Base-by-base conservation (phyloP, 2,888 invertebrate species). In the Brachycybe producta region DNA sequence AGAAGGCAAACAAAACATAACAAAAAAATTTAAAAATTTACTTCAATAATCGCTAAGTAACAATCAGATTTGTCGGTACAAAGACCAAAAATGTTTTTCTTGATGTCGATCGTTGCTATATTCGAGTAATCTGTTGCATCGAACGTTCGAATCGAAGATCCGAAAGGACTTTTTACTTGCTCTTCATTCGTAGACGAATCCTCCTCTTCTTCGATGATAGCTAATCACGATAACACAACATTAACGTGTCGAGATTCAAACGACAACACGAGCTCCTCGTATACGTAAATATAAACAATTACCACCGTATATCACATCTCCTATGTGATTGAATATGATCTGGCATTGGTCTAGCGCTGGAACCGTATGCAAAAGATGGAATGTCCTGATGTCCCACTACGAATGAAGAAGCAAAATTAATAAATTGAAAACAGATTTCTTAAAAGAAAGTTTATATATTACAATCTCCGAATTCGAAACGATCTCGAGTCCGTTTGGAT, bases 91-190 rank as follows among this genome's bases (percentile, higher is more conserved):
- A 95, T 86, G 60, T 83, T 84, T 55, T 83, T 79, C 64, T 90
- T 90, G 17, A 91, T 86, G 70, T 95, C 94, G 56, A 88, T 81
- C 0, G 94, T 95, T 0, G 92, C 90, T 80, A 95, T 94, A 61
- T 84, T 88, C 23, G 84, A 82, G 67, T 97, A 98, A 68, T 97
- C 92, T 59, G 79, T 79, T 1, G 92, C 83, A 69, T 97, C 95
- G 35, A 97, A 74, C 0, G 94, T 92, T 65, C 92, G 86, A 67
- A 97, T 94, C 57, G 91, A 91, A 30, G 91, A 86, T 60, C 90
- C 85, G 63, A 80, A 88, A 55, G 81, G 80, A 35, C 64, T 64
- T 44, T 63, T 59, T 5, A 76, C 75, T 39, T 79, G 73, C 28
- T 69, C 68, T 15, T 64, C 60, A 7, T 60, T 60, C n/a, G 57